Conservation (phyloP, 2,113 vertebrate species). For the Leiothrix lutea region DNA sequence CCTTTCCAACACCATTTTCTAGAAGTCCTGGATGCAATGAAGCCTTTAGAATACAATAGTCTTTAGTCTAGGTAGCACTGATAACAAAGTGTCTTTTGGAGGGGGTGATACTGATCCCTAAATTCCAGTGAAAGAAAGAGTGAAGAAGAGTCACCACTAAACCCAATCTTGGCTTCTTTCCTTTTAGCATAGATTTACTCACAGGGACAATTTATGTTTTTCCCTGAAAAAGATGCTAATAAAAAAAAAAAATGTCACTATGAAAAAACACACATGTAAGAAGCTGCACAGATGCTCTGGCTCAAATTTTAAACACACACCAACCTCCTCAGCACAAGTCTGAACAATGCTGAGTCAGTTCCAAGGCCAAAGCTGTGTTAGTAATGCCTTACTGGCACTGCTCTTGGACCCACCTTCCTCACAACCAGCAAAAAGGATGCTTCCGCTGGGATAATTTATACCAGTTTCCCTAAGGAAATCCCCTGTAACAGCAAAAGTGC, state of each 20-base stretch:
- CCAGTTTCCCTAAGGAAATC: slow-evolving; percentile 50
- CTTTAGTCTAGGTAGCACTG: neutral
- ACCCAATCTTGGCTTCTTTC: neutral
- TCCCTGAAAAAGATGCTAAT: neutral
- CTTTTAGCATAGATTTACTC: neutral
- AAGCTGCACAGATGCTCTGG: neutral
- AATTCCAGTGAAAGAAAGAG: neutral
- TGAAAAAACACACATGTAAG: neutral
- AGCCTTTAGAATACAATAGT: neutral
- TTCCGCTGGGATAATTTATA: slow-evolving; percentile 37
- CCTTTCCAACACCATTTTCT: neutral
- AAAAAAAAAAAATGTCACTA: neutral
- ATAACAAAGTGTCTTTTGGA: neutral
- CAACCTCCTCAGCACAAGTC: neutral
- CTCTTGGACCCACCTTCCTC: slow-evolving; percentile 3
- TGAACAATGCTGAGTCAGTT: neutral
- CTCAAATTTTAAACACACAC: neutral
- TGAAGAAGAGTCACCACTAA: neutral
- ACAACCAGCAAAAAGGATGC: slow-evolving; percentile 33
- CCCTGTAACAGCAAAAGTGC: slow-evolving; percentile 13
- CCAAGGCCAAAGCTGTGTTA: neutral
- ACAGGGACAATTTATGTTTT: neutral
- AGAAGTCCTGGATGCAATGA: neutral
- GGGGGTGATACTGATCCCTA: neutral
- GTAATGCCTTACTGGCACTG: neutral